These are phyloP conservation scores for Nezara viridula DNA, from an alignment of 2,888 invertebrate species.

Conservation along the genomic window DNA sequence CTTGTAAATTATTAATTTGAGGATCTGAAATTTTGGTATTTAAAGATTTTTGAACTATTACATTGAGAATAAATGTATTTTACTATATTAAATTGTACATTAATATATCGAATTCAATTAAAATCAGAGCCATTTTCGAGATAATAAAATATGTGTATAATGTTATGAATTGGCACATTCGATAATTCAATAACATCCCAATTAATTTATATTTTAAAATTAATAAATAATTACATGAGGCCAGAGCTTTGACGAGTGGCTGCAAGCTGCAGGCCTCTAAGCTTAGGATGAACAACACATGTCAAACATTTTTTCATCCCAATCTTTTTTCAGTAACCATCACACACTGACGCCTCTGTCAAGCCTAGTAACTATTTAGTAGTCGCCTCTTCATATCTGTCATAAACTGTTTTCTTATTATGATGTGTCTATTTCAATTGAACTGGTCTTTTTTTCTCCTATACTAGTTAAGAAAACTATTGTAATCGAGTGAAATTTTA, in stretches of 20 bases:
- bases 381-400: background rate
- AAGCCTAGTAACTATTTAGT: conserved; percentile 2
- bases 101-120: too few species aligned
- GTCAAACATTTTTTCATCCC: background rate
- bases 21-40: too few species aligned
- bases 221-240: background rate
- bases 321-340: background rate
- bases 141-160: too few species aligned
- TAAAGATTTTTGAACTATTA: too few species aligned
- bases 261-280: background rate
- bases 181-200: too few species aligned
- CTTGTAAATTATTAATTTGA: too few species aligned
- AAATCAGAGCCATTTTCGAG: too few species aligned
- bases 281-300: conserved; percentile 11
- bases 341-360: conserved; percentile 14
- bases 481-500: too few species aligned
- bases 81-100: too few species aligned
- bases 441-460: background rate
- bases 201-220: background rate
- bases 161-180: too few species aligned
- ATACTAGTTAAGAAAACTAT: too few species aligned
- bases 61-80: too few species aligned
- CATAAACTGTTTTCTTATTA: background rate
- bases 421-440: background rate
- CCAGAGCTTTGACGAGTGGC: background rate